Evolutionary conservation across 2,797 vertebrate genomes (phyloP), one percentile per base, ranked within the genome.

Genomic region (Notolabrus celidotus): DNA sequence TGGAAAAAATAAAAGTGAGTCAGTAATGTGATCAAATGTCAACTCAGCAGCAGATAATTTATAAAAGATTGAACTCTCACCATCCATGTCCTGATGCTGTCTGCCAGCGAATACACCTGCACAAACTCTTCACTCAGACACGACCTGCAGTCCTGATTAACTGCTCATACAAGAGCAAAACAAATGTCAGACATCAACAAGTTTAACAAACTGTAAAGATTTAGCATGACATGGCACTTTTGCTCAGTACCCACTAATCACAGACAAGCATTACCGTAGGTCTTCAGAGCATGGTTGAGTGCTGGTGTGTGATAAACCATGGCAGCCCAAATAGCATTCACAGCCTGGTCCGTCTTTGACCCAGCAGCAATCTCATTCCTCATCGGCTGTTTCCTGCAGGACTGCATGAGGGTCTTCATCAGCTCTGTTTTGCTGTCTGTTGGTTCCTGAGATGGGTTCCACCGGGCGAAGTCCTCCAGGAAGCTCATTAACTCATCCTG

Each of bases 51-150:
- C 12, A 47, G 16, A 23, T 15, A 23, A 34, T 11, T 8, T 36
- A 39, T 17, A 15, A 20, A 9, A 61, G 1, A 23, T 3, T 52
- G 11, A 23, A 59, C n/a, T 80, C 96, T 95, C 92, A 99, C 98
- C 96, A 99, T 99, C 98, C 98, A 99, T 49, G 97, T 97, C 91
- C 96, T 95, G 92, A 99, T 97, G 69, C 96, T 92, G 87, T 99
- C 97, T 17, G 97, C 97, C 77, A 99, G 85, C 16, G 93, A 78
- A 84, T 97, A 98, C 1, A 96, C 96, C 83, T 99, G 96, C 39
- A 95, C 86, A 77, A 99, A 96, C 20, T 99, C 97, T 51, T 99
- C 97, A 66, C 84, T 93, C 51, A 98, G 88, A 84, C 91, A 79
- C 4, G 90, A 85, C 77, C 94, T 96, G 77, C 96, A 95, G 52